Evolutionary conservation across 2,113 vertebrate species (phyloP), one percentile per base, ranked within the genome.

Genomic region (Phyllopteryx taeniolatus): DNA sequence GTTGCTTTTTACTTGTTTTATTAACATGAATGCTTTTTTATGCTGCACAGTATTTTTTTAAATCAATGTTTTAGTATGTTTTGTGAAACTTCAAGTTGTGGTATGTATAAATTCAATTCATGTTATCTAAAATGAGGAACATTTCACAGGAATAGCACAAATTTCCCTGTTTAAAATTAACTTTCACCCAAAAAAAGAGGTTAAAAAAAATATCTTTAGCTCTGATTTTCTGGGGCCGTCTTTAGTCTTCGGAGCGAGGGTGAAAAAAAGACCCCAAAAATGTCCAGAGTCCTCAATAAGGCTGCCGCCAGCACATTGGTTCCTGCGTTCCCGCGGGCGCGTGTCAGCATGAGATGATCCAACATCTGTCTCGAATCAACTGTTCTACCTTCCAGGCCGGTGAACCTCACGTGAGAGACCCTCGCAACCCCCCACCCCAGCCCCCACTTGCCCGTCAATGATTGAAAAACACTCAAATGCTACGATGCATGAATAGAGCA

Each of bases 381-480:
- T 69, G 79, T 66, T 49, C 75, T 79, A 79, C 78, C 79, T 87
- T 75, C 75, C 67, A 65, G 66, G 59, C 78, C 72, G 64, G 73
- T 71, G 71, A 73, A 72, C 17, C 31, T 66, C 15, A 73, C 9
- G 10, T 33, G 67, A 46, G 39, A 66, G n/a, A 44, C 11, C n/a
- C 49, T 14, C 47, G 14, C 47, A 53, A 74, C 39, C 42, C 43
- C 42, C 66, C 27, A 43, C 15, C 49, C 49, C 49, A 20, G 12
- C 15, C 43, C n/a, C 27, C 22, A 11, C 49, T 65, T 31, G 19
- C 63, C 56, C 35, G 13, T 44, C 39, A 20, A 17, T 43, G 13
- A n/a, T 64, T 39, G 12, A 3, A 44, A n/a, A n/a, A 43, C 5
- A 15, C 5, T 27, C 4, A 66, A 46, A 66, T 27, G 63, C 3